phyloP scores from a whole-genome alignment of 2,113 vertebrate genomes.

The Datnioides undecimradiatus region DNA sequence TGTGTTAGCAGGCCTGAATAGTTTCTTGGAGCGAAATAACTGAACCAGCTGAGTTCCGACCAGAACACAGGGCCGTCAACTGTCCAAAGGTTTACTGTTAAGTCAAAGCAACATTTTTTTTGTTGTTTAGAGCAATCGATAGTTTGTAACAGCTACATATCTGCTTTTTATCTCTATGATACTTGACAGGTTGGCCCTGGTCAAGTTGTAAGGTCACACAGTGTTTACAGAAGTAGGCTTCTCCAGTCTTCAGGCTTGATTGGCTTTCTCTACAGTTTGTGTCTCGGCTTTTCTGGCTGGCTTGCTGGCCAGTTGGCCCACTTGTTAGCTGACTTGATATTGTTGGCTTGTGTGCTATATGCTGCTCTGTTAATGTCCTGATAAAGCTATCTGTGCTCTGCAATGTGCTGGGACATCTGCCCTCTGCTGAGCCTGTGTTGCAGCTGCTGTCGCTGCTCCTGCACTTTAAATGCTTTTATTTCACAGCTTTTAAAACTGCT shows the following conservation, averaged over 20 bases:
- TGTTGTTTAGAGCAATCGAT: not conserved
- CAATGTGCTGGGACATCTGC: slow-evolving; percentile 75
- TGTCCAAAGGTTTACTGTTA: not conserved
- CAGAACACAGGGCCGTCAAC: slow-evolving; percentile 11
- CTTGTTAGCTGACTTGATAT: slow-evolving; percentile 72
- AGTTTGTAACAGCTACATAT: slow-evolving; percentile 22
- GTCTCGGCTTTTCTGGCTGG: slow-evolving; percentile 58
- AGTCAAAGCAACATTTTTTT: slow-evolving; percentile 4
- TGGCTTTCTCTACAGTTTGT: slow-evolving; percentile 42
- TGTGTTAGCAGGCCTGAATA: slow-evolving; percentile 11
- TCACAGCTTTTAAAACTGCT: slow-evolving; percentile 47
- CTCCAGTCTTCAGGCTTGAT: slow-evolving; percentile 50
- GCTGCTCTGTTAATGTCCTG: slow-evolving; percentile 71
- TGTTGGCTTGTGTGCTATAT: slow-evolving; percentile 67
- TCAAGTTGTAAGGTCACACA: slow-evolving; percentile 46
- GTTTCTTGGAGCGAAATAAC: slow-evolving; percentile 23
- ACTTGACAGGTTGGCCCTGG: slow-evolving; percentile 17
- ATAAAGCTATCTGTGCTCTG: slow-evolving; percentile 76
- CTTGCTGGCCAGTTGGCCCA: slow-evolving; percentile 68
- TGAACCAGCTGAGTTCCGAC: slow-evolving; percentile 24
- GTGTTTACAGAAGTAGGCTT: slow-evolving; percentile 29
- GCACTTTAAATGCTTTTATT: slow-evolving; percentile 54
- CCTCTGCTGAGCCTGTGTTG: slow-evolving; percentile 64
- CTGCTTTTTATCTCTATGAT: slow-evolving; percentile 12
- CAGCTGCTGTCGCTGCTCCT: slow-evolving; percentile 38